These are phyloP conservation scores for Seriola quinqueradiata DNA, from an alignment of 2,113 vertebrate species.

Conservation along the genomic window DNA sequence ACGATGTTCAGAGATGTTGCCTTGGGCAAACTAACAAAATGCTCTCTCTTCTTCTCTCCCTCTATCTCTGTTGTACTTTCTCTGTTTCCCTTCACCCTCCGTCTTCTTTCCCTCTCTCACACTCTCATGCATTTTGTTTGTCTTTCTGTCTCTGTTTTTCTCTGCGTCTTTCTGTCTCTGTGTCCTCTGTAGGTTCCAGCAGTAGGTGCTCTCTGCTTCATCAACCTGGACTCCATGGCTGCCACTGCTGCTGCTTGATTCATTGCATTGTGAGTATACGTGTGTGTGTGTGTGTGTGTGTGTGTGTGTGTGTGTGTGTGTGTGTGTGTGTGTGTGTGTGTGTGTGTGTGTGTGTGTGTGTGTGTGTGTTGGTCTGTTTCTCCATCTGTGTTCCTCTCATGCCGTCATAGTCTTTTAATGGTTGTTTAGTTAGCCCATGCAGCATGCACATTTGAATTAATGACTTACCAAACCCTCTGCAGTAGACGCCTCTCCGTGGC, in stretches of 20 bases:
- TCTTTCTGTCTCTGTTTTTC: neutral
- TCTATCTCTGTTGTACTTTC: constrained; percentile 23
- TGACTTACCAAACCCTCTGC: constrained; percentile 1
- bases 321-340: too few species aligned
- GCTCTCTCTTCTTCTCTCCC: constrained; percentile 13
- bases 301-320: too few species aligned
- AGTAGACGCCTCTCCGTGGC: neutral
- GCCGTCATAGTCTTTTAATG: neutral
- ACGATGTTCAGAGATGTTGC: constrained; percentile 22
- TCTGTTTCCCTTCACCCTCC: neutral
- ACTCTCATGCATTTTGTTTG: constrained; percentile 6
- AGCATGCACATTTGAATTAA: constrained; percentile 8
- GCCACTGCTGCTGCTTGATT: constrained; percentile 52
- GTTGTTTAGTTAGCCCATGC: constrained; percentile 16
- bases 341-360: neutral
- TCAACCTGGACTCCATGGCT: constrained; percentile 63
- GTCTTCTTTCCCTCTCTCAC: neutral
- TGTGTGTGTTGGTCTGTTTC: constrained; percentile 22
- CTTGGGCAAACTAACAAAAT: constrained; percentile 39
- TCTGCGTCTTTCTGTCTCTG: constrained; percentile 30
- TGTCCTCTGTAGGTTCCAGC: constrained; percentile 53
- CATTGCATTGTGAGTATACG: constrained; percentile 54
- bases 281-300: neutral
- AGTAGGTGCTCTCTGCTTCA: constrained; percentile 42
- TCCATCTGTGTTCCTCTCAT: constrained; percentile 25